Conservation (phyloP, 2,113 vertebrate genomes). For the Bubo scandiacus region DNA sequence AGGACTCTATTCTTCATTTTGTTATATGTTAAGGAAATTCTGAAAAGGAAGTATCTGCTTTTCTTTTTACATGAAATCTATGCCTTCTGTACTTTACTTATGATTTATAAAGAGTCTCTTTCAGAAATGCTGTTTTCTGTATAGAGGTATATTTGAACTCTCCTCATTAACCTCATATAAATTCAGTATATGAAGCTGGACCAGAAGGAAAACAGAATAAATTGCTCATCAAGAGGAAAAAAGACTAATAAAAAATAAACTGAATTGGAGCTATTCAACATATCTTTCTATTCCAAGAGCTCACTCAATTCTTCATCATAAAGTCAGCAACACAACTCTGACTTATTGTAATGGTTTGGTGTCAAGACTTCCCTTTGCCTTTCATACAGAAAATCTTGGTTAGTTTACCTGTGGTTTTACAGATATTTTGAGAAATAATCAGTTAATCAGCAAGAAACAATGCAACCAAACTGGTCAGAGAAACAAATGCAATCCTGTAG, state of each 20-base stretch:
- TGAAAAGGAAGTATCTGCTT: neutral
- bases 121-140: neutral
- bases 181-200: neutral
- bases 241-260: neutral
- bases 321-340: neutral
- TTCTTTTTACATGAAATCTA: neutral
- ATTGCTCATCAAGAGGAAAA: neutral
- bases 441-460: neutral
- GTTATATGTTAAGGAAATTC: neutral
- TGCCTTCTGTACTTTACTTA: neutral
- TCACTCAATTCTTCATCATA: neutral
- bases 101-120: neutral
- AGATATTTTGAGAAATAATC: neutral
- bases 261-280: neutral
- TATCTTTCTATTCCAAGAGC: neutral
- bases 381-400: neutral
- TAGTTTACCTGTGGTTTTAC: neutral
- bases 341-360: neutral
- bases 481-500: neutral
- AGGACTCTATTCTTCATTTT: neutral
- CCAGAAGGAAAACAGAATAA: neutral
- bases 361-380: neutral
- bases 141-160: neutral
- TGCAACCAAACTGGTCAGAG: neutral
- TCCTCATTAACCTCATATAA: neutral